Base-by-base conservation (phyloP, 2,888 invertebrate genomes). In the Drosophila longiperda region DNA sequence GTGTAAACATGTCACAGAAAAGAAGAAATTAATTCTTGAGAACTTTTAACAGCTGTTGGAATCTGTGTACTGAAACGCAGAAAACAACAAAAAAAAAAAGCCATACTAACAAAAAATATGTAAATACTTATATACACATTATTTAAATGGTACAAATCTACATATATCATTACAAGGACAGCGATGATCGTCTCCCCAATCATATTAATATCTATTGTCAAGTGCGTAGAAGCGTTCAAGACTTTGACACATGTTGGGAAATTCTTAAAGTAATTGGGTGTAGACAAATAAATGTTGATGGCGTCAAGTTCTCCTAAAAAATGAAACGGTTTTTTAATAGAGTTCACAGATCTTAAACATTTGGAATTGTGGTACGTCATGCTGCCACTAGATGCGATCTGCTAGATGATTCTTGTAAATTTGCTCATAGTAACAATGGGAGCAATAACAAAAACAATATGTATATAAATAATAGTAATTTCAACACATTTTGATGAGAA, bases 401-500 rank as follows among this genome's bases (percentile, higher is more conserved):
- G 78, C 71, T 67, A 49, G 60, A 72, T 73, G 66, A 66, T 66
- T 89, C 71, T 83, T 83, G 78, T 89, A 86, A 88, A 69, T 67
- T 77, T 68, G 67, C 59, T 42, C 59, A 61, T 57, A 75, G 69
- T 69, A 71, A 64, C 60, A 69, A 71, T 75, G 58, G 57, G 50
- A 61, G 45, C 50, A 75, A 49, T 48, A 66, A 53, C 23, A 64
- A 57, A 38, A 20, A 64, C 15, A n/a, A 54, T 57, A 29, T 40
- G 15, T n/a, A 33, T n/a, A 29, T 57, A 57, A 11, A 85, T 82
- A 75, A 90, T 89, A 83, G 75, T 63, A 75, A 87, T 87, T 90
- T 87, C 87, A 87, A 87, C 87, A 87, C 90, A 85, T 89, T 87
- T 78, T 89, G 83, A 87, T 87, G 90, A 61, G 83, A 90, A 85